Conservation (phyloP, 1,140 invertebrate species). For the Drosophila malerkotliana region DNA sequence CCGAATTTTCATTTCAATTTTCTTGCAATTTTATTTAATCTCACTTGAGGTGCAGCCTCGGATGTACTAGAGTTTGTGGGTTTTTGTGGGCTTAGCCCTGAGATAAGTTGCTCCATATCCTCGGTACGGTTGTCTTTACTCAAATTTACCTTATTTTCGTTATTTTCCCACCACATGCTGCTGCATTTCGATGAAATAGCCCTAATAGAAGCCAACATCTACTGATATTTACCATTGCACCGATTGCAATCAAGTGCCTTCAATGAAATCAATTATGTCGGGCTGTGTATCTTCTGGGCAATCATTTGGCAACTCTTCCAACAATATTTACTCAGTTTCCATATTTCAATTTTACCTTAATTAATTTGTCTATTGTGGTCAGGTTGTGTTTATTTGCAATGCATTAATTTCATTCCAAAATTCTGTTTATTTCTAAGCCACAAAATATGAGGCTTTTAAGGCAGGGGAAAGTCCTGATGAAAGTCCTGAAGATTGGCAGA, state of each 20-base stretch:
- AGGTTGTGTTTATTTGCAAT: conserved; percentile 1
- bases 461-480: too few relatives aligned
- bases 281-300: neutral
- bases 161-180: neutral
- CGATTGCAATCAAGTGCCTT: neutral
- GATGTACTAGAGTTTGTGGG: conserved; percentile 46
- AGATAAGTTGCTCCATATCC: conserved; percentile 2
- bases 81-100: conserved; percentile 35
- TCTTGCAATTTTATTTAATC: conserved; percentile 79
- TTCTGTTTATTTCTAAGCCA: neutral
- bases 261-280: conserved; percentile 1
- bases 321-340: conserved; percentile 3
- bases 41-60: conserved; percentile 77
- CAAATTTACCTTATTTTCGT: conserved; percentile 1
- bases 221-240: neutral
- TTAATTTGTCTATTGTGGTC: neutral
- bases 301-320: neutral
- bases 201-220: neutral
- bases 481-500: too few relatives aligned
- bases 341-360: conserved; percentile 3
- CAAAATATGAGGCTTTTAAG: neutral
- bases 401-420: conserved; percentile 7
- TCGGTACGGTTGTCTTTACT: neutral
- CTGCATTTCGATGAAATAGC: neutral
- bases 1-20: conserved; percentile 82